Percentiles rank a stretch among this genome's conserved stretches.
phyloP scores from a whole-genome alignment of 2,888 invertebrate genomes.

The Lasius fuliginosus region DNA sequence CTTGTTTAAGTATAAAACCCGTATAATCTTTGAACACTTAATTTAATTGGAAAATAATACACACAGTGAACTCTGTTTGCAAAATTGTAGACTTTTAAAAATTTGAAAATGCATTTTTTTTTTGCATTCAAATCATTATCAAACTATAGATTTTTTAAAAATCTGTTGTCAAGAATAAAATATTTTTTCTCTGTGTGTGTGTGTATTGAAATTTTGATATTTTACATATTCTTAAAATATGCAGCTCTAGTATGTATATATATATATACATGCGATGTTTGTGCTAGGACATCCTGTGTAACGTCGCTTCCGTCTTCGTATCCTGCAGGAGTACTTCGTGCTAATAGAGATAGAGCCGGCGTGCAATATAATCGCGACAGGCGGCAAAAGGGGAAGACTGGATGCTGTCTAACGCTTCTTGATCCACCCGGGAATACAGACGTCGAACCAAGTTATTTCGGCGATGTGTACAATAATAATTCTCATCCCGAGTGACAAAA shows the following conservation, averaged over 20 bases:
- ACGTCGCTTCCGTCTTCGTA: constrained; percentile 26
- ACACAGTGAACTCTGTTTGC: neutral
- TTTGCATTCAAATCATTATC: neutral
- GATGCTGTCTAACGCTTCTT: constrained; percentile 43
- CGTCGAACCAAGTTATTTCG: constrained; percentile 19
- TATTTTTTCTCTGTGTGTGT: neutral
- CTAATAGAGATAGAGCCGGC: constrained; percentile 60
- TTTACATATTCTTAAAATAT: neutral
- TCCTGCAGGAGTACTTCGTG: constrained; percentile 41
- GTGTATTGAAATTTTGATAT: neutral
- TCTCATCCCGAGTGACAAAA: neutral
- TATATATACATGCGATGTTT: neutral
- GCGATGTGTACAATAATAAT: constrained; percentile 12
- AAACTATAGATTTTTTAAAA: neutral
- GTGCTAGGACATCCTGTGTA: constrained; percentile 1
- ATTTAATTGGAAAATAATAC: constrained; percentile 10
- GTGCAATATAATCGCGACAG: constrained; percentile 56
- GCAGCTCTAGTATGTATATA: neutral
- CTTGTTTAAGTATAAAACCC: neutral
- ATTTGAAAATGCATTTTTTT: neutral
- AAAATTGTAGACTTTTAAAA: neutral
- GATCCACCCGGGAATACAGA: constrained; percentile 55
- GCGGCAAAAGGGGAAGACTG: constrained; percentile 13
- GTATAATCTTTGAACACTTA: neutral
- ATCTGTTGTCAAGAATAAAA: neutral